These are phyloP conservation scores for Elysia chlorotica DNA, from an alignment of 1,140 invertebrate genomes.

Conservation along the genomic window DNA sequence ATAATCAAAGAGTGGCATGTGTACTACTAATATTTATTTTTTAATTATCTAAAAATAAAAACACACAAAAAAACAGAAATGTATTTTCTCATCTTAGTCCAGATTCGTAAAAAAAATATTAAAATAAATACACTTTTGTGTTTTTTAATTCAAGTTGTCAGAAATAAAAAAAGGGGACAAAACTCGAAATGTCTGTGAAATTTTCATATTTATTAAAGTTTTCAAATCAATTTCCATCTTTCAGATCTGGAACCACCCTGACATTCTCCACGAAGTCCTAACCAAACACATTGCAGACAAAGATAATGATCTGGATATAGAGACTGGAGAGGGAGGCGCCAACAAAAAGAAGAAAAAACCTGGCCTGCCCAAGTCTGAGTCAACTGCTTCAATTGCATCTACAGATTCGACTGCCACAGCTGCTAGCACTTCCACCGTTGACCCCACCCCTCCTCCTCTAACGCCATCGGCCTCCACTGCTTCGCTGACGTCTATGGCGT, in stretches of 20 bases:
- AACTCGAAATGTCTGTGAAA: no score
- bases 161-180: neutral
- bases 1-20: no score
- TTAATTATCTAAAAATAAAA: no score
- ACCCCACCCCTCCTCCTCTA: neutral
- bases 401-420: neutral
- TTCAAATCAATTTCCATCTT: slow-evolving; percentile 14
- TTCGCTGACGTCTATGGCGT: slow-evolving; percentile 21
- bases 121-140: neutral
- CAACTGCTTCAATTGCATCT: slow-evolving; percentile 10
- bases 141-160: neutral
- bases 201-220: no score
- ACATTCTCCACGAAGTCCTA: slow-evolving; percentile 91
- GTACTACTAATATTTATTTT: no score
- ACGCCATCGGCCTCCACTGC: slow-evolving; percentile 12
- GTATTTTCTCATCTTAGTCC: no score
- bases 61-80: no score
- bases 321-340: slow-evolving; percentile 65
- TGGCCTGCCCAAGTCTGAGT: slow-evolving; percentile 26
- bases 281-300: slow-evolving; percentile 72
- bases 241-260: slow-evolving; percentile 98
- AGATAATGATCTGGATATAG: slow-evolving; percentile 89
- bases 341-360: slow-evolving; percentile 31
- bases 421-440: neutral
- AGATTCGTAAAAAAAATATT: no score